A percentile compares a stretch with the other conserved stretches of the same genome.
These are phyloP conservation scores for Anoplius nigerrimus DNA, from an alignment of 2,888 invertebrate species.

Conservation along the genomic window DNA sequence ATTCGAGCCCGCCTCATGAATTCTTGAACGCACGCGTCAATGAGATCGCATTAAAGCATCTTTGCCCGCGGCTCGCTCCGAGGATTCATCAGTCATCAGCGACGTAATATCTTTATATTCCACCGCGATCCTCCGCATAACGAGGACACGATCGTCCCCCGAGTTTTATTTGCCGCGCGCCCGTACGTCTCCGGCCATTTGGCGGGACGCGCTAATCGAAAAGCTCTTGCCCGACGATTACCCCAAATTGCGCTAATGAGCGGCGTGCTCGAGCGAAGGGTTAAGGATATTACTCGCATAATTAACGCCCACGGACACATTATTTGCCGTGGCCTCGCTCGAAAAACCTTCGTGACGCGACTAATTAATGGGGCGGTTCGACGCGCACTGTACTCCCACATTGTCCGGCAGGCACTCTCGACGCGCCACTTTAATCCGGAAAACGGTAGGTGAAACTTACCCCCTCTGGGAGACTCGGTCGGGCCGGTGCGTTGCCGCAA, in stretches of 20 bases:
- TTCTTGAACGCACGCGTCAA: background rate
- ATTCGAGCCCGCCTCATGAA: slow-evolving; percentile 50
- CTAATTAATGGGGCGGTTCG: too few species aligned
- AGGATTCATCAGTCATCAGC: slow-evolving; percentile 40
- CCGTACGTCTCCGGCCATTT: background rate
- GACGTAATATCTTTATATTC: slow-evolving; percentile 49
- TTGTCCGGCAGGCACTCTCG: too few species aligned
- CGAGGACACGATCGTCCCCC: slow-evolving; percentile 20
- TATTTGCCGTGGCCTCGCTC: too few species aligned
- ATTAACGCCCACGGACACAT: too few species aligned
- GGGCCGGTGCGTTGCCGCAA: slow-evolving; percentile 64
- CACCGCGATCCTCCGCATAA: slow-evolving; percentile 26
- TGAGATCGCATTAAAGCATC: slow-evolving; percentile 3
- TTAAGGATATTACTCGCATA: slow-evolving; percentile 36
- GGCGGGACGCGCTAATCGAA: slow-evolving; percentile 16
- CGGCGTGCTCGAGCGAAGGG: slow-evolving; percentile 21
- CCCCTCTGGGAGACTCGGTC: slow-evolving; percentile 68
- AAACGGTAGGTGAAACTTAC: slow-evolving; percentile 50
- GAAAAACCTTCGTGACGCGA: too few species aligned
- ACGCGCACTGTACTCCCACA: too few species aligned
- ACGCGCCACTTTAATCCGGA: too few species aligned
- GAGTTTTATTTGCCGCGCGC: slow-evolving; percentile 31
- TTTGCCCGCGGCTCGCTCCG: slow-evolving; percentile 16
- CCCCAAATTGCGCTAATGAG: slow-evolving; percentile 53
- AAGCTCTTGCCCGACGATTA: slow-evolving; percentile 33